phyloP scores from a whole-genome alignment of 2,888 invertebrate genomes.

The Drosophila mulleri region DNA sequence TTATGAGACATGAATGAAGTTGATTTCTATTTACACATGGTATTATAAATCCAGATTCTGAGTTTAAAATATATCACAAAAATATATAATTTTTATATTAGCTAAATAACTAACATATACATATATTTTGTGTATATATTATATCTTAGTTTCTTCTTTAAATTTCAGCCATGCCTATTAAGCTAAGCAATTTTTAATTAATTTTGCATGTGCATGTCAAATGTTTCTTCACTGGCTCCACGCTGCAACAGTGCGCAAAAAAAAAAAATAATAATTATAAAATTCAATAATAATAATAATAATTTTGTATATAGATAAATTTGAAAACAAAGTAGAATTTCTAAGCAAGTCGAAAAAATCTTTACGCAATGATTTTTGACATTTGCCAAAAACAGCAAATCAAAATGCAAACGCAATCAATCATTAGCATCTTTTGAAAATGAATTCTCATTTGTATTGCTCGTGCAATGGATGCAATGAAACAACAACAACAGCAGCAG shows the following conservation, averaged over 20 bases:
- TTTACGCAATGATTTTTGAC: constrained; percentile 67
- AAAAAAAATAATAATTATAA: neutral
- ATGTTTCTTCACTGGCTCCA: constrained; percentile 14
- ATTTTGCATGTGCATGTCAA: constrained; percentile 24
- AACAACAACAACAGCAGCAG: constrained; percentile 18
- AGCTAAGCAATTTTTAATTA: constrained; percentile 11
- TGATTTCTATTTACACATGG: too few relatives aligned
- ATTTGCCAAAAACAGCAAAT: constrained; percentile 56
- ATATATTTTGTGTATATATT: neutral
- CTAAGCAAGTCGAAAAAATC: constrained; percentile 3
- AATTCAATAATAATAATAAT: neutral
- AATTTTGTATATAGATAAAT: neutral
- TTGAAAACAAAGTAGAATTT: constrained; percentile 9
- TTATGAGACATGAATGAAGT: neutral
- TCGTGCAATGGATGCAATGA: constrained; percentile 45
- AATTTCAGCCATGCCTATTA: neutral
- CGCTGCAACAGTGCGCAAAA: constrained; percentile 46
- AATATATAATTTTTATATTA: neutral
- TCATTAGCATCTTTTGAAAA: constrained; percentile 75
- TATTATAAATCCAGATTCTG: neutral
- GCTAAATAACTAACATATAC: neutral
- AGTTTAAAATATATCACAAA: neutral
- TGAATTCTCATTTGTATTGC: constrained; percentile 70
- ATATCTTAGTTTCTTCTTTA: too few relatives aligned
- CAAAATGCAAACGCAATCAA: constrained; percentile 71